phyloP scores from a whole-genome alignment of 2,113 vertebrate species.

The Percopsis transmontana region DNA sequence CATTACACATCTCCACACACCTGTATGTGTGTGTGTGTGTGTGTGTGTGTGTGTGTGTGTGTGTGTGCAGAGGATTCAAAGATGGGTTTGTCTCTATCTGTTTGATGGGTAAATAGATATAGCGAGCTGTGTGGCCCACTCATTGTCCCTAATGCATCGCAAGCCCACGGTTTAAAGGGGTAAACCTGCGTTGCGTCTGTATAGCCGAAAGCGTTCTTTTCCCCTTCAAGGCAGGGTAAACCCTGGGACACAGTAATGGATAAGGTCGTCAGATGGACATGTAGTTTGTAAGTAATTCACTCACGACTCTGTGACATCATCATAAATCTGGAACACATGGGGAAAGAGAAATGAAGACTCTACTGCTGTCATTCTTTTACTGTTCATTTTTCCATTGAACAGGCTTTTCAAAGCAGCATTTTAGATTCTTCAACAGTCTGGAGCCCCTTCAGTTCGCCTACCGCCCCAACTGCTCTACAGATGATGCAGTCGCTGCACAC shows the following conservation, averaged over 20 bases:
- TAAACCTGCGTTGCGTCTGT: constrained; percentile 52
- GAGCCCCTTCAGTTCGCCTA: too few relatives aligned
- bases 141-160: constrained; percentile 44
- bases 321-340: constrained; percentile 49
- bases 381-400: constrained; percentile 19
- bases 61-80: constrained; percentile 33
- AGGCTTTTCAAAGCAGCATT: constrained; percentile 3
- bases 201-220: constrained; percentile 24
- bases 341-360: constrained; percentile 20
- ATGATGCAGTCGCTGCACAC: too few relatives aligned
- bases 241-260: constrained; percentile 30
- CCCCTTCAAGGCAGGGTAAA: constrained; percentile 36
- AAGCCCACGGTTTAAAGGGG: constrained; percentile 49
- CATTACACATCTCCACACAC: constrained; percentile 73
- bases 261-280: constrained; percentile 31
- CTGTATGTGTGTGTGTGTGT: constrained; percentile 18
- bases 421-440: too few relatives aligned
- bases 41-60: neutral
- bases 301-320: constrained; percentile 30
- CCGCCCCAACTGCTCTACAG: too few relatives aligned
- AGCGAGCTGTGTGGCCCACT: constrained; percentile 9
- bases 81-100: constrained; percentile 47
- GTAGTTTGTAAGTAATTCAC: neutral
- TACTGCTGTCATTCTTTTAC: constrained; percentile 13
- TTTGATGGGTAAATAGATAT: constrained; percentile 60